These are phyloP conservation scores for Coregonus clupeaformis DNA, from an alignment of 2,113 vertebrate genomes.

Conservation along the genomic window DNA sequence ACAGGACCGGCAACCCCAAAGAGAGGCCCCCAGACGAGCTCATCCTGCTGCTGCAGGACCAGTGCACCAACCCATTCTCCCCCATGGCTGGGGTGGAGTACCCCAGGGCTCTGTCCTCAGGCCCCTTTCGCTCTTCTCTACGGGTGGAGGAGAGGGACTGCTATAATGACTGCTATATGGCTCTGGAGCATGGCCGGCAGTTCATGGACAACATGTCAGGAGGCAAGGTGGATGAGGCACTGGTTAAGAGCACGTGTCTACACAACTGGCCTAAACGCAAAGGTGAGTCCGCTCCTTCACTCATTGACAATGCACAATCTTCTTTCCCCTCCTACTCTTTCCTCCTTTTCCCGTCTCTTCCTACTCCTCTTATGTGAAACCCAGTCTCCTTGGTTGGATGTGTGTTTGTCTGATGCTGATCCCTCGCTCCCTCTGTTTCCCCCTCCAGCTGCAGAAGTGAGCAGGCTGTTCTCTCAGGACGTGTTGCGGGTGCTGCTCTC, in stretches of 20 bases:
- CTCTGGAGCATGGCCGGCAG: slow-evolving; percentile 95
- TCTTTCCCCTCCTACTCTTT: background rate
- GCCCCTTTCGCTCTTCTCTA: slow-evolving; percentile 71
- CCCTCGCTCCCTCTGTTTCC: background rate
- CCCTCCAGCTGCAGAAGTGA: slow-evolving; percentile 83
- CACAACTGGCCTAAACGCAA: slow-evolving; percentile 96
- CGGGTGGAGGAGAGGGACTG: slow-evolving; percentile 94
- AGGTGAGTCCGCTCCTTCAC: slow-evolving; percentile 67
- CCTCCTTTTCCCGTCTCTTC: background rate
- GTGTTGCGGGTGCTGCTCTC: slow-evolving; percentile 94
- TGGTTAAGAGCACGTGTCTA: slow-evolving; percentile 96
- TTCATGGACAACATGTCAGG: slow-evolving; percentile 99
- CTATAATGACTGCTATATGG: slow-evolving; percentile 96
- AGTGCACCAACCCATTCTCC: slow-evolving; percentile 96
- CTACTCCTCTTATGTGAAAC: too few relatives aligned
- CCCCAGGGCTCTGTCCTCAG: slow-evolving; percentile 62
- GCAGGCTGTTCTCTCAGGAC: slow-evolving; percentile 95
- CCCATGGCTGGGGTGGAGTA: slow-evolving; percentile 84
- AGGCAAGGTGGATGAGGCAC: slow-evolving; percentile 95
- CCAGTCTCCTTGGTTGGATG: background rate
- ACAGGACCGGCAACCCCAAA: slow-evolving; percentile 76
- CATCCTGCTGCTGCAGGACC: slow-evolving; percentile 92
- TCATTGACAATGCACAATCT: background rate
- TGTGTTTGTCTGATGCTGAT: background rate
- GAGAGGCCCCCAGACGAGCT: slow-evolving; percentile 93